phyloP scores from a whole-genome alignment of 1,140 invertebrate genomes.

The Hyposmocoma kahamanoa region DNA sequence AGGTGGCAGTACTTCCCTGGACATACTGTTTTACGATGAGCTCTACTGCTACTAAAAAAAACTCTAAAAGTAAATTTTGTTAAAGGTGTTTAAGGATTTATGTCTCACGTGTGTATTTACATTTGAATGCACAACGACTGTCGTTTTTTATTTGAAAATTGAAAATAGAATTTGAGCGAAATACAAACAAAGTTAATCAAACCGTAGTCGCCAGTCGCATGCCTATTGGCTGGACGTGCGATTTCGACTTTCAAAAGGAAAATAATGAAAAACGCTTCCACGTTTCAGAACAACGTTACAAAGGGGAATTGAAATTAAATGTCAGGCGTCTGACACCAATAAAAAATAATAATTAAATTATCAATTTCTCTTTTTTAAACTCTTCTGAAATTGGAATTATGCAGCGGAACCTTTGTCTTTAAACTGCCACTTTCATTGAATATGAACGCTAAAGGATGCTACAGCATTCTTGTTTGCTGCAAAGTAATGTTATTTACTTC shows the following conservation, averaged over 20 bases:
- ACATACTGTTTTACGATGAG: no score
- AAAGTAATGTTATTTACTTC: no score
- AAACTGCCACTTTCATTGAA: neutral
- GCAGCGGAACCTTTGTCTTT: neutral
- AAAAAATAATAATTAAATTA: slow-evolving; percentile 38
- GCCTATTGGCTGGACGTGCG: slow-evolving; percentile 30
- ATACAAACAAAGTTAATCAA: slow-evolving; percentile 27
- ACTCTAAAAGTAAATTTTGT: no score
- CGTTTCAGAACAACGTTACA: slow-evolving; percentile 30
- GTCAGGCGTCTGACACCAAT: slow-evolving; percentile 29
- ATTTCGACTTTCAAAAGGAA: slow-evolving; percentile 29
- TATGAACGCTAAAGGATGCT: neutral
- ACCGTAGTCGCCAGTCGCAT: slow-evolving; percentile 23
- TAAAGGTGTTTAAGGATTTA: no score
- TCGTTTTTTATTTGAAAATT: no score
- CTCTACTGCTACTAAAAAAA: no score
- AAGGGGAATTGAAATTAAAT: slow-evolving; percentile 51
- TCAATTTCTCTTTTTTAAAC: slow-evolving; percentile 17
- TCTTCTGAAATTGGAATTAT: neutral
- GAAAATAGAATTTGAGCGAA: neutral
- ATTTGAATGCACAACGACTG: no score
- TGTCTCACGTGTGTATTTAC: no score
- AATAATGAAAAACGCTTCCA: slow-evolving; percentile 29
- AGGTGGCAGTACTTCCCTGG: no score
- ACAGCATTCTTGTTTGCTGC: neutral